A percentile compares a stretch with the other conserved stretches of the same genome.
Evolutionary conservation across 2,797 vertebrate species (phyloP).

Genomic region (Takifugu ocellatus): DNA sequence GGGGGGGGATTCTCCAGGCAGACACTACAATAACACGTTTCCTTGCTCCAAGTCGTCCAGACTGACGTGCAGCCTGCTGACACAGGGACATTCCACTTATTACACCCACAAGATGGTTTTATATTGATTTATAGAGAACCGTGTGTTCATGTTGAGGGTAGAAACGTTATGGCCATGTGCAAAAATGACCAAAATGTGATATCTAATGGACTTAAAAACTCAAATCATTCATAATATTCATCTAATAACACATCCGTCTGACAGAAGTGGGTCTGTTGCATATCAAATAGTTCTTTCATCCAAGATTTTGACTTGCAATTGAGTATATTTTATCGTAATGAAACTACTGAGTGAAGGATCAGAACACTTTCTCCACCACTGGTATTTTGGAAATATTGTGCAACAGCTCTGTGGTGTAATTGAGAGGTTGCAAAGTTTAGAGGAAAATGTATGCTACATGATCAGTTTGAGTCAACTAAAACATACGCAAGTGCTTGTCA

Average conservation of each 20-base stretch:
- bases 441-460: conserved; percentile 14
- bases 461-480: conserved; percentile 19
- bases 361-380: conserved; percentile 3
- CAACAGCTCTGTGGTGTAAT: conserved; percentile 15
- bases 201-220: neutral
- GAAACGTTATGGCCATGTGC: neutral
- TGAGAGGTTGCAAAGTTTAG: conserved; percentile 8
- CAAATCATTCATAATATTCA: neutral
- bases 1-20: conserved; percentile 53
- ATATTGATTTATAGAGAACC: too few species aligned
- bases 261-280: neutral
- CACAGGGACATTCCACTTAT: conserved; percentile 9
- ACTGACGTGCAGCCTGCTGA: conserved; percentile 39
- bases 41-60: conserved; percentile 30
- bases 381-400: conserved; percentile 13
- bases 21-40: conserved; percentile 70
- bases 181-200: neutral
- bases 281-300: neutral
- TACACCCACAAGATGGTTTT: too few species aligned
- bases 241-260: neutral
- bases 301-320: neutral
- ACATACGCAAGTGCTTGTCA: conserved; percentile 11
- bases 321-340: neutral
- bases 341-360: neutral
- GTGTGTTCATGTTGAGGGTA: too few species aligned